Conservation (phyloP, 2,888 invertebrate species). For the Melinopterus prodromus region DNA sequence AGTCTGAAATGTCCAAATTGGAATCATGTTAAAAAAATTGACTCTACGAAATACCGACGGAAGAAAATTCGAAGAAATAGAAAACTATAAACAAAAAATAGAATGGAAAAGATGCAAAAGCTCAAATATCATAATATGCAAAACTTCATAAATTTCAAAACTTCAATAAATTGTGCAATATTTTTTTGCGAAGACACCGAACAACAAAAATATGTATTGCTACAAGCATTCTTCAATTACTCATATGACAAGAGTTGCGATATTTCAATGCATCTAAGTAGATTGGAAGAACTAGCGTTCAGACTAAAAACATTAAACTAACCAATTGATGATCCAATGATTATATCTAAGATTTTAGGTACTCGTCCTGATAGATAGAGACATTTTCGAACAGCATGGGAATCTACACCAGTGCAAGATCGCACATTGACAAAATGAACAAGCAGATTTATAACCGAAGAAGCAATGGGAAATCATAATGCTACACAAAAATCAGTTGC, state of each 20-base stretch:
- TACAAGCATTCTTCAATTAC: conserved; percentile 38
- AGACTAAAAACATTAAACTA: conserved; percentile 30
- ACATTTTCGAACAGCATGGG: conserved; percentile 9
- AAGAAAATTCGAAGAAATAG: not conserved
- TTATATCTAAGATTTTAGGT: not conserved
- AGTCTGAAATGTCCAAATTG: not conserved
- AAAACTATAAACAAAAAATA: not conserved
- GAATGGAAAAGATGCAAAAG: conserved; percentile 42
- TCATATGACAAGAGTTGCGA: conserved; percentile 29
- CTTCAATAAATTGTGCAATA: conserved; percentile 28
- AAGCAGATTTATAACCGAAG: conserved; percentile 8
- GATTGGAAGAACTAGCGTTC: conserved; percentile 36
- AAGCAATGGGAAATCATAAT: not conserved
- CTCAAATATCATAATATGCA: conserved; percentile 41
- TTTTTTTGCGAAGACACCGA: conserved; percentile 36
- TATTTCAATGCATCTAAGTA: conserved; percentile 30
- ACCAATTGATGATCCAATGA: conserved; percentile 8
- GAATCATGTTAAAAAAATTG: not conserved
- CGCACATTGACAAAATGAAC: conserved; percentile 13
- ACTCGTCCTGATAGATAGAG: not conserved
- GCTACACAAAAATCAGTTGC: not conserved
- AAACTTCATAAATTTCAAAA: conserved; percentile 34
- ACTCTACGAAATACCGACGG: not conserved
- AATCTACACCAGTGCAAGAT: not conserved
- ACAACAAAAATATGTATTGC: conserved; percentile 35